Evolutionary conservation across 2,113 vertebrate genomes (phyloP), one percentile per base, ranked within the genome.

Genomic region (Lampris megalopsis): DNA sequence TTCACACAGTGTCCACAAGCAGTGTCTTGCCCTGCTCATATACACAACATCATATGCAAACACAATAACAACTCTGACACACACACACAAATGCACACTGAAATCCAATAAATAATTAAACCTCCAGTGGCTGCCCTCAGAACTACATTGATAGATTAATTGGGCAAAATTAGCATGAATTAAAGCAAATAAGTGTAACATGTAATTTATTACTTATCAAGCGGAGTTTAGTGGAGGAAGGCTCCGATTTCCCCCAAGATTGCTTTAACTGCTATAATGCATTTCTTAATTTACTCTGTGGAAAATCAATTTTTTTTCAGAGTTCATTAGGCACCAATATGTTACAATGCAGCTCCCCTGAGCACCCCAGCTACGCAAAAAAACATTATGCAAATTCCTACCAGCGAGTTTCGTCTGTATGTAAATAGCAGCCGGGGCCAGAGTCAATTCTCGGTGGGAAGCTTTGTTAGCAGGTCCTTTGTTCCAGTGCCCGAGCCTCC

Each of bases 231-330:
- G 95, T 95, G 92, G 94, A 95, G 95, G 96, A 99, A 98, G 96
- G 93, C 94, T 96, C 94, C 92, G 94, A 98, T 99, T 98, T 99
- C 97, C 97, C 97, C 94, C 95, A 96, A 98, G 98, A 99, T 98
- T 97, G 95, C 97, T 97, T 98, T 98, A 99, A 98, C 97, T 97
- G 97, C 96, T 96, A 98, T 99, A 98, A 99, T 99, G 98, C 96
- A 98, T 99, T 99, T 97, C 97, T 99, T 99, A 98, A 99, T 99
- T 99, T 99, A 98, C 97, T 98, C 97, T 96, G 97, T 97, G 97
- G 97, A 97, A 99, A 98, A 99, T 98, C 97, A 96, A 98, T 97
- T 98, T 99, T 62, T 94, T 99, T 98, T 98, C 97, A 98, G 97
- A 98, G 96, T 99, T 99, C 97, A 99, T 99, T 99, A 99, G 97